These are phyloP conservation scores for Neosilurus mollespiculum DNA, from an alignment of 2,797 vertebrate genomes.

Conservation along the genomic window DNA sequence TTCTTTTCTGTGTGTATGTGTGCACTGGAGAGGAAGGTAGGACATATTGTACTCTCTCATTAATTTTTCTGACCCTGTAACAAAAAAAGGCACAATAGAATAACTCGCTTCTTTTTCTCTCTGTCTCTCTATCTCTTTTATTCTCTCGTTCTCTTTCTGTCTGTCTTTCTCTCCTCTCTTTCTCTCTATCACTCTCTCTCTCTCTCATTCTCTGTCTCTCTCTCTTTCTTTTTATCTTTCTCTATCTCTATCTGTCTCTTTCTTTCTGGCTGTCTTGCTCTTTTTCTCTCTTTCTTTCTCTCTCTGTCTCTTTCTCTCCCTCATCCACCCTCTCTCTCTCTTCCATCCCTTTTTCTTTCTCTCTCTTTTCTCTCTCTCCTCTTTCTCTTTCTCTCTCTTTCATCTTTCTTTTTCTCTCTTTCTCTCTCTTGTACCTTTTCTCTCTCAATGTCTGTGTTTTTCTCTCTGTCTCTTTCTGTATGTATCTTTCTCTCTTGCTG, in stretches of 20 bases:
- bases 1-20: constrained; percentile 49
- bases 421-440: too few relatives aligned
- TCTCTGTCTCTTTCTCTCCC: constrained; percentile 42
- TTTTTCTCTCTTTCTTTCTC: constrained; percentile 51
- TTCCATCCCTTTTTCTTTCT: too few relatives aligned
- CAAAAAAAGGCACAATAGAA: constrained; percentile 11
- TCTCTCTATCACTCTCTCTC: constrained; percentile 54
- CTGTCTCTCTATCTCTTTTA: neutral
- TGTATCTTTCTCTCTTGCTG: too few relatives aligned
- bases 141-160: constrained; percentile 40
- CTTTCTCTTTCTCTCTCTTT: too few relatives aligned
- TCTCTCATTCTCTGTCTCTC: constrained; percentile 27
- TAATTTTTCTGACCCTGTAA: constrained; percentile 15
- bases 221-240: neutral
- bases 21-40: constrained; percentile 9
- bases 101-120: constrained; percentile 1
- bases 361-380: too few relatives aligned
- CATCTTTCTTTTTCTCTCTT: too few relatives aligned
- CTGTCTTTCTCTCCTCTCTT: constrained; percentile 47
- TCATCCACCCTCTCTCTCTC: too few relatives aligned
- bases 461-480: too few relatives aligned
- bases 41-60: constrained; percentile 21
- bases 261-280: neutral
- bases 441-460: too few relatives aligned
- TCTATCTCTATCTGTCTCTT: neutral